Conservation (phyloP, 1,140 invertebrate genomes). For the Cephus cinctus region DNA sequence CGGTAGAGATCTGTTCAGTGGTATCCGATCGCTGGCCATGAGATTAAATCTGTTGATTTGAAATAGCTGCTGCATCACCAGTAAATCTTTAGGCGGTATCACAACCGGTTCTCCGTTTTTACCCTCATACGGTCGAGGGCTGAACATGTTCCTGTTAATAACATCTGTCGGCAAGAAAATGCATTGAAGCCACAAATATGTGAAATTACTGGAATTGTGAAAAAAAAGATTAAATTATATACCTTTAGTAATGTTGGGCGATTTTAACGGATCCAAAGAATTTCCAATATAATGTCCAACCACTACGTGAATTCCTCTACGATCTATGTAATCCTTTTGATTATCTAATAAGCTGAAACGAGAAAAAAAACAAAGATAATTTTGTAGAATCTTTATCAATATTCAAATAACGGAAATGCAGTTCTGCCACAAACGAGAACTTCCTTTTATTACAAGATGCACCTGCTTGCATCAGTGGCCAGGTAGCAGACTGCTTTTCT, state of each 20-base stretch:
- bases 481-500: no score
- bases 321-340: constrained; percentile 72
- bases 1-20: constrained; percentile 85
- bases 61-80: constrained; percentile 78
- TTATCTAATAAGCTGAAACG: constrained; percentile 47
- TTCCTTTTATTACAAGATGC: no score
- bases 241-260: constrained; percentile 72
- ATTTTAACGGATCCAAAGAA: constrained; percentile 55
- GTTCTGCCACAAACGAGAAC: not conserved
- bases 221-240: no score
- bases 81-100: constrained; percentile 71
- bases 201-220: no score
- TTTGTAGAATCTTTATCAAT: constrained; percentile 7
- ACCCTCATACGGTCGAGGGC: constrained; percentile 73
- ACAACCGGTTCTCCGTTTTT: constrained; percentile 79
- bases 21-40: constrained; percentile 88
- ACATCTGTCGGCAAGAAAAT: no score
- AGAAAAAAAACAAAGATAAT: constrained; percentile 27
- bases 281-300: constrained; percentile 83
- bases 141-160: constrained; percentile 80
- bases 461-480: no score
- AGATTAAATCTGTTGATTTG: constrained; percentile 89
- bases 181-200: no score
- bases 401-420: not conserved
- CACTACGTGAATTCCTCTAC: constrained; percentile 72